Percentiles rank a stretch among this genome's conserved stretches.
phyloP scores from a whole-genome alignment of 2,888 invertebrate genomes.

The Oxystoma pomonae region DNA sequence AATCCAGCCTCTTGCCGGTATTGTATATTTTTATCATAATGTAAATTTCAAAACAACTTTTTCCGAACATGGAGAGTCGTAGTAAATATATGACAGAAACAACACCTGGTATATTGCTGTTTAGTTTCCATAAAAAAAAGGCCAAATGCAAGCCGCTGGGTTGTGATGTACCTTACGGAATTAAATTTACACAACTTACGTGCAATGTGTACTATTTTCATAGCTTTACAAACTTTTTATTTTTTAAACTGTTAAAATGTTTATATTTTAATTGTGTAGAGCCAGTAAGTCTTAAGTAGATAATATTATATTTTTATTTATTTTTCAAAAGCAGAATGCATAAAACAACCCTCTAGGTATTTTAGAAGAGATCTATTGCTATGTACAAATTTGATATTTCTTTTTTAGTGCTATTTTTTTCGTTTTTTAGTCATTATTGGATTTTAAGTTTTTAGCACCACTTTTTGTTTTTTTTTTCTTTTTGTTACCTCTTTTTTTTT shows the following conservation, averaged over 20 bases:
- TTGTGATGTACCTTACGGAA: too few species aligned
- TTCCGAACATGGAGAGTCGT: too few species aligned
- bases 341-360: not conserved
- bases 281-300: constrained; percentile 47
- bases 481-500: not conserved
- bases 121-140: too few species aligned
- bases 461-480: not conserved
- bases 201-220: constrained; percentile 36
- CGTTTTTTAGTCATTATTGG: too few species aligned
- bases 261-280: constrained; percentile 48
- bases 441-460: too few species aligned
- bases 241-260: constrained; percentile 48
- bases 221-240: constrained; percentile 28
- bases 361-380: not conserved
- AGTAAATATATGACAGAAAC: too few species aligned
- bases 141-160: too few species aligned
- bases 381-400: not conserved
- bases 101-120: too few species aligned
- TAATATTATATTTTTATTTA: not conserved
- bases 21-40: too few species aligned
- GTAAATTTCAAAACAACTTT: too few species aligned
- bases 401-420: not conserved
- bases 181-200: too few species aligned
- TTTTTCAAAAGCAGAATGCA: not conserved
- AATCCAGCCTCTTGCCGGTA: too few species aligned